These are phyloP conservation scores for Zootoca vivipara DNA, from an alignment of 2,113 vertebrate genomes.

Conservation along the genomic window DNA sequence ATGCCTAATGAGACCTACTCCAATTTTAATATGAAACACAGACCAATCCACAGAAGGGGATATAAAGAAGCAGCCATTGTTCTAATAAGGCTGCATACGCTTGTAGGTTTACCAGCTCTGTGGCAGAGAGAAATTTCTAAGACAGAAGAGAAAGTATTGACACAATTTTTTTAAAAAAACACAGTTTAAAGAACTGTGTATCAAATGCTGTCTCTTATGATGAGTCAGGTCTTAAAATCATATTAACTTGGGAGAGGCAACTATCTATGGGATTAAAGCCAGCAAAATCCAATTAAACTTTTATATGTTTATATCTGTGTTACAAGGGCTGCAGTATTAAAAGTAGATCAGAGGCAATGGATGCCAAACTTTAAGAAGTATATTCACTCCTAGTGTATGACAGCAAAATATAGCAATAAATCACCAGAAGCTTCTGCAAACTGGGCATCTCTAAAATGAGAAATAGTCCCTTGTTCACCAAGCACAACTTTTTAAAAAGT, in stretches of 20 bases:
- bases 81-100: accelerated
- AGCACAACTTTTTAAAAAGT: not conserved
- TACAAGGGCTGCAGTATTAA: not conserved
- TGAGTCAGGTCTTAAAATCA: constrained; percentile 19
- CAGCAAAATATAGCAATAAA: not conserved
- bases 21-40: not conserved
- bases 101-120: not conserved
- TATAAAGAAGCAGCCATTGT: not conserved
- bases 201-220: not conserved
- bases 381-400: not conserved
- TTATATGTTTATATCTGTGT: constrained; percentile 15
- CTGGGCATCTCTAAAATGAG: not conserved
- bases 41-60: not conserved
- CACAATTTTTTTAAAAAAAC: not conserved
- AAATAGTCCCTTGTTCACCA: not conserved
- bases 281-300: constrained; percentile 14
- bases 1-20: constrained; percentile 25
- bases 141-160: not conserved
- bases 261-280: not conserved
- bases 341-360: not conserved
- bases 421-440: constrained; percentile 4
- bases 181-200: not conserved
- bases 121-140: not conserved
- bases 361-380: not conserved
- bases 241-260: constrained; percentile 31